Evolutionary conservation across 1,140 invertebrate species (phyloP).

Genomic region (Charaxes varanes): DNA sequence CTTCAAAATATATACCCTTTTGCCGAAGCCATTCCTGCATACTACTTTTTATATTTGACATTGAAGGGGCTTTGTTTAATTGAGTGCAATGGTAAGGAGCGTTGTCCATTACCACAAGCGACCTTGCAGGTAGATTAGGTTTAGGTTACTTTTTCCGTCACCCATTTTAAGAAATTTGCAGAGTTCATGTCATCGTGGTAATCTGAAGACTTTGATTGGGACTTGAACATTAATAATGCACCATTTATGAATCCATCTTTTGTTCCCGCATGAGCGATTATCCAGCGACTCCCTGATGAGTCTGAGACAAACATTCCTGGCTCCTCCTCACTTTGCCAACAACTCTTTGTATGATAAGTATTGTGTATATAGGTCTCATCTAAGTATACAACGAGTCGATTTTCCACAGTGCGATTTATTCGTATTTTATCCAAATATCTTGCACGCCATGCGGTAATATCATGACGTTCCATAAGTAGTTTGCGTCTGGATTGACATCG

Average conservation of each 20-base stretch:
- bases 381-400: conserved; percentile 17
- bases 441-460: no score
- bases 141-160: conserved; percentile 25
- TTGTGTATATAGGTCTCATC: conserved; percentile 25
- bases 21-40: conserved; percentile 14
- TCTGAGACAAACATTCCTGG: no score
- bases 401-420: conserved; percentile 18
- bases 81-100: conserved; percentile 14
- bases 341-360: conserved; percentile 15
- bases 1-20: no score
- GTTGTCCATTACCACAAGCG: conserved; percentile 25
- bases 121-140: conserved; percentile 25
- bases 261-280: conserved; percentile 15
- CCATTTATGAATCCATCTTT: conserved; percentile 16
- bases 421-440: conserved; percentile 15
- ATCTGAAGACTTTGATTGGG: conserved; percentile 16
- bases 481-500: conserved; percentile 25
- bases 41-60: no score
- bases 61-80: conserved; percentile 20
- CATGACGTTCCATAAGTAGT: no score
- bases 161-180: conserved; percentile 30
- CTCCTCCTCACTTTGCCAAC: conserved; percentile 22
- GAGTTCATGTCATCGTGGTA: no score
- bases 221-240: conserved; percentile 20
- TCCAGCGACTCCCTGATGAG: no score